phyloP scores from a whole-genome alignment of 2,113 vertebrate genomes.

The Neolamprologus kungweensis region DNA sequence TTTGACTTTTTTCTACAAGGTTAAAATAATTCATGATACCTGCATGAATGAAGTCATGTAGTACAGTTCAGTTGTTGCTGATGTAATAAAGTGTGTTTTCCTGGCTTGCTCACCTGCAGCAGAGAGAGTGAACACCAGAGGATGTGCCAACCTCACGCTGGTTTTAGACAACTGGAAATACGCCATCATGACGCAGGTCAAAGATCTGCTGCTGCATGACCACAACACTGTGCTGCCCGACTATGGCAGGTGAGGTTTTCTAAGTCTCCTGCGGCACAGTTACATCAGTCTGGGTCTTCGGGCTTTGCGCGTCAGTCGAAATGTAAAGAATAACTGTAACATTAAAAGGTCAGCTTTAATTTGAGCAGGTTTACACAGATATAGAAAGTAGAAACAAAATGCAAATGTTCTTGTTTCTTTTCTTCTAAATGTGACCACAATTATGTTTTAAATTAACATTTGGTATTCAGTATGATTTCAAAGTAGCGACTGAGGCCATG shows the following conservation, averaged over 20 bases:
- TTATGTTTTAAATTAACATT: fast-evolving
- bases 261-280: neutral
- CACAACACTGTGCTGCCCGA: constrained; percentile 81
- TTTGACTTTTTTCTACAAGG: neutral
- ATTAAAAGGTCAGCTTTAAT: neutral
- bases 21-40: neutral
- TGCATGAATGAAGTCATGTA: neutral
- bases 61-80: fast-evolving
- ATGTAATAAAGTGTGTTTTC: fast-evolving
- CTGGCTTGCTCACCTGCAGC: constrained; percentile 33
- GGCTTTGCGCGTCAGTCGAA: fast-evolving
- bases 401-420: neutral
- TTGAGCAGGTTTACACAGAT: fast-evolving
- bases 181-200: constrained; percentile 81
- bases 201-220: constrained; percentile 80
- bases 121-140: constrained; percentile 40
- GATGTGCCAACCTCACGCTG: constrained; percentile 80
- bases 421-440: neutral
- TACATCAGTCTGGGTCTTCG: fast-evolving
- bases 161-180: constrained; percentile 87
- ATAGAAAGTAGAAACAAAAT: neutral
- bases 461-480: fast-evolving
- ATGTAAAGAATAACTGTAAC: neutral
- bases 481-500: neutral
- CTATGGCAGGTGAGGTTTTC: constrained; percentile 73